Conservation (phyloP, 2,888 invertebrate species). For the Yponomeuta malinellus region DNA sequence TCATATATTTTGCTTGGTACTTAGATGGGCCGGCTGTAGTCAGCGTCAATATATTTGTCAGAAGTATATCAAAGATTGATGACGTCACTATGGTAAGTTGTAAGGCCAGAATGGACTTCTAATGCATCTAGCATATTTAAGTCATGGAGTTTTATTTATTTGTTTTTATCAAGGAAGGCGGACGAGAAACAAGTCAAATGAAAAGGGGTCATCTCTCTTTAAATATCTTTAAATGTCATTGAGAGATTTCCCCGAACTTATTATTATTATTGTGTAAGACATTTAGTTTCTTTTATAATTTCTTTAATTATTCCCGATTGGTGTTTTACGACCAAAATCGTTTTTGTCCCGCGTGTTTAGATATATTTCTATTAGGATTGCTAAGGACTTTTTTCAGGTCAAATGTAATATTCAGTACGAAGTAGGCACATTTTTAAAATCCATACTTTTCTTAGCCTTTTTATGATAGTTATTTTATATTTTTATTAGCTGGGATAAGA, state of each 20-base stretch:
- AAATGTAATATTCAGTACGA: neutral
- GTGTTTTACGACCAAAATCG: slow-evolving; percentile 74
- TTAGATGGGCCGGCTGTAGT: slow-evolving; percentile 95
- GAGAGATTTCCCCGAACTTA: slow-evolving; percentile 58
- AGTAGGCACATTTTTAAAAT: neutral
- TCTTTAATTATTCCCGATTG: slow-evolving; percentile 50
- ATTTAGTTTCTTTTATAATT: slow-evolving; percentile 31
- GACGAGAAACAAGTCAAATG: slow-evolving; percentile 70
- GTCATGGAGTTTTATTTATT: slow-evolving; percentile 33
- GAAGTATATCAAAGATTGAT: slow-evolving; percentile 99
- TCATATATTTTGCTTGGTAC: slow-evolving; percentile 71
- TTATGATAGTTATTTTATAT: neutral
- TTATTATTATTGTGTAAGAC: slow-evolving; percentile 32
- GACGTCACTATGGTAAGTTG: slow-evolving; percentile 99
- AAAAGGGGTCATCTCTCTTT: slow-evolving; percentile 66
- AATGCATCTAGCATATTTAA: slow-evolving; percentile 49
- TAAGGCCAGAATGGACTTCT: slow-evolving; percentile 52
- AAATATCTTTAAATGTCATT: slow-evolving; percentile 25
- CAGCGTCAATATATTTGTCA: slow-evolving; percentile 98
- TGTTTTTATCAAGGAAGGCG: slow-evolving; percentile 27
- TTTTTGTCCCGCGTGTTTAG: slow-evolving; percentile 43
- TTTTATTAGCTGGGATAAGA: neutral
- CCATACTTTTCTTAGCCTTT: neutral
- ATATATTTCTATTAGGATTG: neutral
- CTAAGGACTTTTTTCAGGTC: neutral